phyloP scores from a whole-genome alignment of 2,888 invertebrate genomes.

The Lingula anatina region DNA sequence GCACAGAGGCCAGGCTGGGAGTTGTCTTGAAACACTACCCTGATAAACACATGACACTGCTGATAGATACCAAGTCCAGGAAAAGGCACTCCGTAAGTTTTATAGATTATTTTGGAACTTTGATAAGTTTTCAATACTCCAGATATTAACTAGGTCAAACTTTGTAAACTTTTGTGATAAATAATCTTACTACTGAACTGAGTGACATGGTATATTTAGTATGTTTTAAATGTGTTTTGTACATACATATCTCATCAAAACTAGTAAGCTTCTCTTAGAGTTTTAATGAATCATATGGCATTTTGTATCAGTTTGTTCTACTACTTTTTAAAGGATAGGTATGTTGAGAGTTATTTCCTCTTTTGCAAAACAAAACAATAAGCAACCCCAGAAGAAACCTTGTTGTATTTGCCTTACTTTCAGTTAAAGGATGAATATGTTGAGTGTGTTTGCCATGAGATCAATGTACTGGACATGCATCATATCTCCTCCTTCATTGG shows the following conservation, averaged over 20 bases:
- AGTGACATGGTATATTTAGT: too few relatives aligned
- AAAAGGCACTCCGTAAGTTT: slow-evolving; percentile 34
- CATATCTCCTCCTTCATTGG: slow-evolving; percentile 33
- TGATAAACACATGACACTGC: slow-evolving; percentile 41
- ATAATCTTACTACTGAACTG: too few relatives aligned
- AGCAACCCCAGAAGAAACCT: neutral
- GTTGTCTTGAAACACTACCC: slow-evolving; percentile 48
- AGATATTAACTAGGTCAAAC: too few relatives aligned
- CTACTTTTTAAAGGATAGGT: too few relatives aligned
- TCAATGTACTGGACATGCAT: slow-evolving; percentile 31
- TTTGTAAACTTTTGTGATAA: too few relatives aligned
- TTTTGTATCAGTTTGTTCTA: too few relatives aligned
- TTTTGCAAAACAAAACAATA: neutral
- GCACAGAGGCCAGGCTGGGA: slow-evolving; percentile 34
- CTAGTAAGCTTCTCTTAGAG: too few relatives aligned
- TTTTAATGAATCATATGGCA: too few relatives aligned
- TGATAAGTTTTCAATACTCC: too few relatives aligned
- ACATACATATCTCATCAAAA: neutral
- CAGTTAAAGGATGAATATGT: slow-evolving; percentile 42
- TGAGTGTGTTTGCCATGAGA: slow-evolving; percentile 28
- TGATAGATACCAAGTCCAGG: slow-evolving; percentile 41
- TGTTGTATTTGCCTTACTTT: slow-evolving; percentile 2
- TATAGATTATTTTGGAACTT: too few relatives aligned
- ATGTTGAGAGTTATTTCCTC: too few relatives aligned
- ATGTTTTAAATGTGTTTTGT: too few relatives aligned